Evolutionary conservation across 1,140 invertebrate species (phyloP).

Genomic region (Trachelipus rathkii): DNA sequence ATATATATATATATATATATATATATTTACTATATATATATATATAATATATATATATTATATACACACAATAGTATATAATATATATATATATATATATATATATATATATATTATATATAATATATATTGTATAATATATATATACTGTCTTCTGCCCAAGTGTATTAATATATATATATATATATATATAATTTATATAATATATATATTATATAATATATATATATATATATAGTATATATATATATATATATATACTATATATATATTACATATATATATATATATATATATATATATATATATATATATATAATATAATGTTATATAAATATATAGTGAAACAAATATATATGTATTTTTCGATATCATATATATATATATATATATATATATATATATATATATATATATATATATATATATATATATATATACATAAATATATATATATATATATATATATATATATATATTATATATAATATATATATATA

Average conservation of each 20-base stretch:
- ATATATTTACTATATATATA: not conserved
- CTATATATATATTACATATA: too few relatives aligned
- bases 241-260: too few relatives aligned
- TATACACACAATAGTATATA: not conserved
- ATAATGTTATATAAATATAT: not conserved
- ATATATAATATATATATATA: too few relatives aligned
- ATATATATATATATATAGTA: too few relatives aligned
- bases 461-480: too few relatives aligned
- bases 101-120: constrained; percentile 1
- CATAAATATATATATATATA: too few relatives aligned
- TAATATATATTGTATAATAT: constrained; percentile 1
- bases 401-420: constrained; percentile 1
- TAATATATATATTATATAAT: too few relatives aligned
- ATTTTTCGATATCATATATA: not conserved
- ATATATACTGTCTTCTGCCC: too few relatives aligned
- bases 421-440: constrained; percentile 3
- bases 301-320: too few relatives aligned
- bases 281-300: too few relatives aligned
- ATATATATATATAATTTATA: too few relatives aligned
- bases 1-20: constrained; percentile 3
- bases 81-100: not conserved
- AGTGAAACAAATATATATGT: not conserved
- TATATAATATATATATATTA: not conserved
- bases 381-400: constrained; percentile 3
- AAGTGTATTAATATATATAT: too few relatives aligned